Percentiles rank a stretch among this genome's conserved stretches.
Conservation (phyloP, 35 echinoderm and acorn worm genomes). For the Ophioderma brevispina region DNA sequence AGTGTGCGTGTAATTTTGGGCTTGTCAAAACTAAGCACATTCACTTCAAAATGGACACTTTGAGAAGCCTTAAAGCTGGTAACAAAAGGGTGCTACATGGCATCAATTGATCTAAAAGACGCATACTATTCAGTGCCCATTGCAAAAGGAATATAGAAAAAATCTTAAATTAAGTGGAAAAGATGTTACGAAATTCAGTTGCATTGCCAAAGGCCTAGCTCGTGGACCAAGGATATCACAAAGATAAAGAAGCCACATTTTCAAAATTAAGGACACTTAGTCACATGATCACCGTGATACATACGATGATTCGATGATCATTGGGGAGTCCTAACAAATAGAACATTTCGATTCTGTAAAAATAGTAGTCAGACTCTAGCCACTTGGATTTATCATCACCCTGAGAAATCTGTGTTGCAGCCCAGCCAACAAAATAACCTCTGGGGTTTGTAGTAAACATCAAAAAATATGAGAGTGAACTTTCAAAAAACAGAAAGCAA, state of each 20-base stretch:
- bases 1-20: slow-evolving; percentile 31
- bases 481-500: slow-evolving; percentile 37
- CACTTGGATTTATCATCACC: neutral
- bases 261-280: no score
- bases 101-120: slow-evolving; percentile 34
- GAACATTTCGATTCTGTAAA: no score
- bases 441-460: slow-evolving; percentile 59
- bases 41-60: slow-evolving; percentile 59
- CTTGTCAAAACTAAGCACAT: slow-evolving; percentile 22
- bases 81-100: slow-evolving; percentile 7
- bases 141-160: neutral
- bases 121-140: slow-evolving; percentile 50
- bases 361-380: no score
- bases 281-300: no score
- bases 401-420: slow-evolving; percentile 43
- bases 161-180: slow-evolving; percentile 16
- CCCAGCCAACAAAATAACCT: slow-evolving; percentile 34
- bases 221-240: slow-evolving; percentile 28
- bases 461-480: slow-evolving; percentile 25
- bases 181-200: neutral
- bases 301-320: no score
- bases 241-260: slow-evolving; percentile 37
- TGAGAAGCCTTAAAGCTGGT: slow-evolving; percentile 7
- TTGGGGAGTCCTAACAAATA: no score
- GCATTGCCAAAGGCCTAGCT: slow-evolving; percentile 22